Percentiles rank a stretch among this genome's conserved stretches.
Conservation (phyloP, 2,888 invertebrate species). For the Idaea straminata region DNA sequence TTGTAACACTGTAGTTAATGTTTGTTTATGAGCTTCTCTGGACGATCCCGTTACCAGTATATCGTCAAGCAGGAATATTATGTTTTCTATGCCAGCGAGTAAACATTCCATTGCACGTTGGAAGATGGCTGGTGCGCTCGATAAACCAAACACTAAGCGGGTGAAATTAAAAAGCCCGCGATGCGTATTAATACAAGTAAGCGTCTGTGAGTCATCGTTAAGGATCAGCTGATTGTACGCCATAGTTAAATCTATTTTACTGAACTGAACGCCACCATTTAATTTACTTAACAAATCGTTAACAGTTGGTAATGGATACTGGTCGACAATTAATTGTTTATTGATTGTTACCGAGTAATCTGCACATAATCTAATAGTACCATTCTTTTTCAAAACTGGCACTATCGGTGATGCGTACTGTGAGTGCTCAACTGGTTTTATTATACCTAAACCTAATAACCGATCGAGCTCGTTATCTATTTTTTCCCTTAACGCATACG, state of each 20-base stretch:
- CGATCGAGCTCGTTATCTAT: background rate
- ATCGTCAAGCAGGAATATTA: no score
- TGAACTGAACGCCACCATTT: slow-evolving; percentile 20
- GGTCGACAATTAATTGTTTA: background rate
- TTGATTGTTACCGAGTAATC: background rate
- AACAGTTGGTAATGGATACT: slow-evolving; percentile 10
- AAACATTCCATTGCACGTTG: no score
- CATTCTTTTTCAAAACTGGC: background rate
- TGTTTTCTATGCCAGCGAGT: no score
- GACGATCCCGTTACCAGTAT: background rate
- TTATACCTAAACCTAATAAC: background rate
- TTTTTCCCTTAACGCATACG: background rate
- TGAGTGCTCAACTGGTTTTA: background rate
- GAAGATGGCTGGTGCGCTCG: background rate
- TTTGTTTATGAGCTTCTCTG: background rate
- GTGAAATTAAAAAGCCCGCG: background rate
- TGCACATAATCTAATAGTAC: background rate
- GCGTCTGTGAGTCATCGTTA: background rate
- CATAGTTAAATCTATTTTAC: slow-evolving; percentile 4
- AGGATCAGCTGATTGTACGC: background rate
- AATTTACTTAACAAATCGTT: slow-evolving; percentile 30
- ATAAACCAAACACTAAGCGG: background rate
- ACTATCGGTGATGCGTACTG: background rate
- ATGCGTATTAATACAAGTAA: background rate
- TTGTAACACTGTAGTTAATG: background rate